These are phyloP conservation scores for Trinectes maculatus DNA, from an alignment of 2,113 vertebrate species.

Conservation along the genomic window DNA sequence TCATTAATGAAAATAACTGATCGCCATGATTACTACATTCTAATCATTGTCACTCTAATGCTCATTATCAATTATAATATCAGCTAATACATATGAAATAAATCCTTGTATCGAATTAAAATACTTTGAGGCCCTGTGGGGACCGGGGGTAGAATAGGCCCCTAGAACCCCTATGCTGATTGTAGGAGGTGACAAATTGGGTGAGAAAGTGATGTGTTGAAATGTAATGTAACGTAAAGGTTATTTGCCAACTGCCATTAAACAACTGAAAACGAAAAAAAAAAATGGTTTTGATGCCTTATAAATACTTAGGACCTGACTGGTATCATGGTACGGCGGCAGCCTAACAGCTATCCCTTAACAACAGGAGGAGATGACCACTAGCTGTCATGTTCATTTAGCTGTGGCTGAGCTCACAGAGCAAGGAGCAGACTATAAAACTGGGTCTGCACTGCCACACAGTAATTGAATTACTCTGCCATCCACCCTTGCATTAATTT, in stretches of 20 bases:
- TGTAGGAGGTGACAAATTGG: too few species aligned
- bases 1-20: too few species aligned
- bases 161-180: too few species aligned
- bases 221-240: too few species aligned
- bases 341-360: slow-evolving; percentile 73
- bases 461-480: slow-evolving; percentile 77
- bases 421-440: slow-evolving; percentile 74
- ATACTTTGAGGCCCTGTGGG: too few species aligned
- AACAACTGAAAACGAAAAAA: too few species aligned
- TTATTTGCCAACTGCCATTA: too few species aligned
- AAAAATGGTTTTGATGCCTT: slow-evolving; percentile 58
- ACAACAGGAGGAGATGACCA: slow-evolving; percentile 72
- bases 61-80: too few species aligned
- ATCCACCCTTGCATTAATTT: slow-evolving; percentile 69
- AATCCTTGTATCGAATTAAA: slow-evolving; percentile 57
- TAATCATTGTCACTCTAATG: background rate
- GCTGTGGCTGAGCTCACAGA: slow-evolving; percentile 66
- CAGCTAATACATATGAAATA: slow-evolving; percentile 25
- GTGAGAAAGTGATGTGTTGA: too few species aligned
- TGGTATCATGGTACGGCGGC: slow-evolving; percentile 68
- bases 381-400: slow-evolving; percentile 76
- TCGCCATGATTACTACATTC: too few species aligned
- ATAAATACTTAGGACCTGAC: slow-evolving; percentile 57
- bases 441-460: slow-evolving; percentile 70
- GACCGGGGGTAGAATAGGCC: too few species aligned